Conservation (phyloP, 2,113 vertebrate species). For the Chaetura pelagica region DNA sequence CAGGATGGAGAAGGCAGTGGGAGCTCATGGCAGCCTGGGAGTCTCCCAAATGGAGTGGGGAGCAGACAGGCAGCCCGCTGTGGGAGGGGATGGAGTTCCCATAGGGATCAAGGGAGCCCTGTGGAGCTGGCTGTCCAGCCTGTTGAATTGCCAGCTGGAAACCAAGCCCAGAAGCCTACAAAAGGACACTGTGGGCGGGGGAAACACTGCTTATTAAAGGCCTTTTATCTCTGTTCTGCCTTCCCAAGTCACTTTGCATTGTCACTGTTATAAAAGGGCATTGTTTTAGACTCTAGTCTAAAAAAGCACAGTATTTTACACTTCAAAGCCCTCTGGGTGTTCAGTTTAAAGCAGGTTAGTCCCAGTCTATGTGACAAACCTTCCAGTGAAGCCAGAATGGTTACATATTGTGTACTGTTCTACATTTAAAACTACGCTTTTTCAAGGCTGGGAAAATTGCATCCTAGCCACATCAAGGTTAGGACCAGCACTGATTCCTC, state of each 20-base stretch:
- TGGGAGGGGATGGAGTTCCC: neutral
- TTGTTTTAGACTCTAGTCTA: constrained; percentile 21
- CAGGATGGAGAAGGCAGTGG: neutral
- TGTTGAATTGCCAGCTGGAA: neutral
- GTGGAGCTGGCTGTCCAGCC: neutral
- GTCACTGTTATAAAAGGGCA: neutral
- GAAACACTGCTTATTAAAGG: neutral
- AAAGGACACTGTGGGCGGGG: neutral
- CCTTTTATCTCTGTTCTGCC: constrained; percentile 36
- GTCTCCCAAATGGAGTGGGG: neutral
- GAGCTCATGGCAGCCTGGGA: neutral
- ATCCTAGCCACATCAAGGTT: neutral
- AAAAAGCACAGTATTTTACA: constrained; percentile 19
- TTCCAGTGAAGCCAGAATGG: neutral
- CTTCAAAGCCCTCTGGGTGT: constrained; percentile 46
- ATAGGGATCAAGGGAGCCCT: neutral
- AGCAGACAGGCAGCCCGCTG: neutral
- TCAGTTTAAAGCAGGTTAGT: constrained; percentile 23
- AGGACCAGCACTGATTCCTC: neutral
- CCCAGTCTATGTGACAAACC: neutral
- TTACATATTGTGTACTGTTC: neutral
- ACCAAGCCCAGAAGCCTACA: neutral
- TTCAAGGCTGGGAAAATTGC: neutral
- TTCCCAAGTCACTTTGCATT: constrained; percentile 30
- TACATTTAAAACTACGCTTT: neutral